These are phyloP conservation scores for Morpho deidamia DNA, from an alignment of 2,888 invertebrate genomes.

Conservation along the genomic window DNA sequence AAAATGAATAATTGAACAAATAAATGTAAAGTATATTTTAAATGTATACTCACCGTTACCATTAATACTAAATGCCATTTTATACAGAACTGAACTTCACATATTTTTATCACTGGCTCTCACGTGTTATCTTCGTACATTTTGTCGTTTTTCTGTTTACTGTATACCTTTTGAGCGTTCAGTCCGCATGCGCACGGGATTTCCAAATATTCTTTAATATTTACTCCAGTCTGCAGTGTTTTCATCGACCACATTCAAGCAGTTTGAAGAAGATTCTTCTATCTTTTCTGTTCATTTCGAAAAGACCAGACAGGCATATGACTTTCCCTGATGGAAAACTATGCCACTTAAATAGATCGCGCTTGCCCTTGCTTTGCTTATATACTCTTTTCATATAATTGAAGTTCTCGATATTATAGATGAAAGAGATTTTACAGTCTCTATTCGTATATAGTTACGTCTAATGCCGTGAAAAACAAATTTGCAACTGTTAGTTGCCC, in stretches of 20 bases:
- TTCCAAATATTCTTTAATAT: conserved; percentile 26
- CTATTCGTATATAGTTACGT: background rate
- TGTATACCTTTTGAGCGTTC: conserved; percentile 19
- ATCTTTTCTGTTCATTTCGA: no score
- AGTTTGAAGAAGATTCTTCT: no score
- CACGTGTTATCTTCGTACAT: conserved; percentile 18
- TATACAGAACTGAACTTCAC: conserved; percentile 9
- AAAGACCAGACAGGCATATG: no score
- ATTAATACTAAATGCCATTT: conserved; percentile 8
- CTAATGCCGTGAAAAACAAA: background rate
- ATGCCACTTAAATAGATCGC: no score
- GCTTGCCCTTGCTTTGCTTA: no score
- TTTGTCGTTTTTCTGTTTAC: conserved; percentile 34
- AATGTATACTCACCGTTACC: conserved; percentile 10
- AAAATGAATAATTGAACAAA: background rate
- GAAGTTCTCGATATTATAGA: no score
- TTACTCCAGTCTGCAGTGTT: conserved; percentile 46
- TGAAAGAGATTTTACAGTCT: no score
- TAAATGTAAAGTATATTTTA: background rate
- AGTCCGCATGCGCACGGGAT: conserved; percentile 43
- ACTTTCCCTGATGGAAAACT: no score
- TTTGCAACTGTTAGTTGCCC: background rate
- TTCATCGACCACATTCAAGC: conserved; percentile 48
- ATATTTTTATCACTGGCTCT: background rate
- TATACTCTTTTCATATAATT: no score